Evolutionary conservation across 2,113 vertebrate genomes (phyloP).

Genomic region (Cyphomyrus discorhynchus): DNA sequence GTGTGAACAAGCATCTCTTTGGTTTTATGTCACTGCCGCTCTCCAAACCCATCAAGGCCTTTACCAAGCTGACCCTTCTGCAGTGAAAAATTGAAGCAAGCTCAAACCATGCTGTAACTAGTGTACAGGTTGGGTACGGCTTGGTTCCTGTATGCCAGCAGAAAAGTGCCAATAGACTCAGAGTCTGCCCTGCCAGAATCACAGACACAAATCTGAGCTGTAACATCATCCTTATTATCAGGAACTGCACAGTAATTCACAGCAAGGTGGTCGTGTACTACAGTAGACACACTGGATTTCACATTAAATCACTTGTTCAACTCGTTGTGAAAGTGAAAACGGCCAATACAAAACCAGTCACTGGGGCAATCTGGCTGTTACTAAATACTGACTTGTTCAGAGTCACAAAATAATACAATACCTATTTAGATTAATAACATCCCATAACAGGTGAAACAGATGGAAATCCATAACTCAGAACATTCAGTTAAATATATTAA

Average conservation of each 20-base stretch:
- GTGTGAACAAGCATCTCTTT: neutral
- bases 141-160: neutral
- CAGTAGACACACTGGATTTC: neutral
- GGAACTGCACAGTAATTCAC: neutral
- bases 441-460: neutral
- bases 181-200: neutral
- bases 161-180: neutral
- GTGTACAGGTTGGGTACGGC: neutral
- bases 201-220: neutral
- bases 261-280: neutral
- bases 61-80: neutral
- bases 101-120: neutral
- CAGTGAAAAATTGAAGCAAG: neutral
- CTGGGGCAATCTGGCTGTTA: neutral
- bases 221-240: neutral
- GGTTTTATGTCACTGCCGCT: neutral
- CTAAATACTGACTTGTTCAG: constrained; percentile 2
- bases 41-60: neutral
- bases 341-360: neutral
- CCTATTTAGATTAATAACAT: neutral
- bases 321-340: neutral
- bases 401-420: neutral
- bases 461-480: neutral
- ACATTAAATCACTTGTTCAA: neutral
- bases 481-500: neutral